Evolutionary conservation across 2,797 vertebrate species (phyloP).

Genomic region (Eutrigla gurnardus): DNA sequence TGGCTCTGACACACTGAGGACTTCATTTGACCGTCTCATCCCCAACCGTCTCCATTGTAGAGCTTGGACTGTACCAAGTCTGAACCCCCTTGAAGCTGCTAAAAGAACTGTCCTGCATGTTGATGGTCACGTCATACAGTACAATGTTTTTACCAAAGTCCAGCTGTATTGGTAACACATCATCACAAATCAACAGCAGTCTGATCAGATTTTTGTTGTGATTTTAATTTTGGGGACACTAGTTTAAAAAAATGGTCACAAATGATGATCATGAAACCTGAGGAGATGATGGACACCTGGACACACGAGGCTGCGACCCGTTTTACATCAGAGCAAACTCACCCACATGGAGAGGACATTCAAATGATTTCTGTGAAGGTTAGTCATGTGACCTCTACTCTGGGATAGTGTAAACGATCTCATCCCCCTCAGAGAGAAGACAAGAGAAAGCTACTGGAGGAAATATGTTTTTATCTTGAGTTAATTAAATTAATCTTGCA

Average conservation of each 20-base stretch:
- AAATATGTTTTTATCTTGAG: too few species aligned
- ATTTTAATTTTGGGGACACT: too few species aligned
- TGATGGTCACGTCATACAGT: not conserved
- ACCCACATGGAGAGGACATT: too few species aligned
- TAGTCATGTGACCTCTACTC: too few species aligned
- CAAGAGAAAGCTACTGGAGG: too few species aligned
- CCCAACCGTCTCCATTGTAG: not conserved
- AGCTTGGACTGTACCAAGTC: conserved; percentile 24
- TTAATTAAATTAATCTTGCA: too few species aligned
- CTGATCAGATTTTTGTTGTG: not conserved
- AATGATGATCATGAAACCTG: not conserved
- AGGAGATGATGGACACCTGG: not conserved
- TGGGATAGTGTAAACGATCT: too few species aligned
- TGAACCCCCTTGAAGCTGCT: conserved; percentile 33
- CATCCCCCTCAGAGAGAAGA: too few species aligned
- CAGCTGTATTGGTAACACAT: not conserved
- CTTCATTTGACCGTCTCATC: conserved; percentile 40
- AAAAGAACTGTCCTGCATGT: not conserved
- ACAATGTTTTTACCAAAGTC: not conserved
- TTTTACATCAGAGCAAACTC: not conserved
- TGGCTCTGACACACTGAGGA: conserved; percentile 73
- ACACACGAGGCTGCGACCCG: not conserved
- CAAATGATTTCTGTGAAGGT: not conserved
- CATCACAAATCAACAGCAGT: too few species aligned
- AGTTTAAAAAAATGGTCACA: not conserved